Conservation (phyloP, 1,140 invertebrate species). For the Magallana gigas region DNA sequence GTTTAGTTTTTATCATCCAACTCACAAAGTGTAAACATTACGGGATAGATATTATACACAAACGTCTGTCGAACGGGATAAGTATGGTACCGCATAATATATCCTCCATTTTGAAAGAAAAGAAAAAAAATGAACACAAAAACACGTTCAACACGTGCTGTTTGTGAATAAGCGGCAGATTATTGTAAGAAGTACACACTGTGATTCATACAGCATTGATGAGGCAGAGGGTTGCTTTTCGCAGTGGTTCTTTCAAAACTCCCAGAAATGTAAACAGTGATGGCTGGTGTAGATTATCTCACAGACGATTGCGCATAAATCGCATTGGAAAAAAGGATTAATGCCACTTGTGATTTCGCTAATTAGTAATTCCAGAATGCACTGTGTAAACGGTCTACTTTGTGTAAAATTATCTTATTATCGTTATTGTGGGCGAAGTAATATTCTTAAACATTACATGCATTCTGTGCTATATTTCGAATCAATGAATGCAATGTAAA, state of each 20-base stretch:
- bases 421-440: too few species aligned
- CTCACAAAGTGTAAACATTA: not conserved
- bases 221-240: not conserved
- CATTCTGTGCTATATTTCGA: too few species aligned
- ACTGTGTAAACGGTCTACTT: too few species aligned
- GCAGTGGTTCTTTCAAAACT: not conserved
- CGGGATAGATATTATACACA: not conserved
- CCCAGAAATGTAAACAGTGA: not conserved
- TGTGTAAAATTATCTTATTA: too few species aligned
- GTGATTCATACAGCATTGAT: not conserved
- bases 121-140: not conserved
- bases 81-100: not conserved
- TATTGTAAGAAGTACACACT: slow-evolving; percentile 1
- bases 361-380: too few species aligned
- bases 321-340: not conserved
- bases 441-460: too few species aligned
- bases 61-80: not conserved
- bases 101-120: slow-evolving; percentile 31
- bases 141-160: not conserved
- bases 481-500: too few species aligned
- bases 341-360: too few species aligned
- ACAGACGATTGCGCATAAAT: slow-evolving; percentile 19
- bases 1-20: not conserved
- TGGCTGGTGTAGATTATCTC: not conserved
- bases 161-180: not conserved